Evolutionary conservation across 2,888 invertebrate species (phyloP), one percentile per base, ranked within the genome.

Genomic region (Zelleria hepariella): DNA sequence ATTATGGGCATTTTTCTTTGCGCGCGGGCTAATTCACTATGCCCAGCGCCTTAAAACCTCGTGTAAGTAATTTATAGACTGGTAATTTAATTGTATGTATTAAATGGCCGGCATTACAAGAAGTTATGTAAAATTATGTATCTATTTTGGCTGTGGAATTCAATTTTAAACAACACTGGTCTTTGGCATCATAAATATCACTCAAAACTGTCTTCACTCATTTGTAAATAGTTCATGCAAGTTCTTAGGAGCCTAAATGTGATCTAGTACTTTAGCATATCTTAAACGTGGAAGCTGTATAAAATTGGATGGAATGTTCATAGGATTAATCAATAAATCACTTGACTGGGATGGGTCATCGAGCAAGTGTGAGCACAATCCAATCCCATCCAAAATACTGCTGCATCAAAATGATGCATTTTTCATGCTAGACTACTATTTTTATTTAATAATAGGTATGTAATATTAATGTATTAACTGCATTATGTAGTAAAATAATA

Each of bases 241-340:
- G 58, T 60, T 66, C 66, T 66, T 66, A 69, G 71, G 72, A 71
- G 70, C 72, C 73, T 74, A 73, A 65, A 68, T 74, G 75, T 77
- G 77, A 76, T 78, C 70, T 75, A 77, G 72, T 73, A 72, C 68
- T 70, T 68, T 77, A 77, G 76, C 74, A 75, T 78, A 78, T 77
- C 75, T 66, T 69, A 70, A 62, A 68, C 73, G 67, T 68, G 63
- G 64, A 65, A 64, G 64, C 67, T 64, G 66, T 70, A 66, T 66
- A 67, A 67, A 66, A 66, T 62, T 69, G 73, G 73, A 76, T 77
- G 77, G 70, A 75, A 62, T 77, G 76, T 68, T 75, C 74, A 77
- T 77, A 72, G 2, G 15, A 18, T 20, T 53, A 25, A n/a, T 7
- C 18, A 7, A 2, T 68, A 76, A 74, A 77, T 77, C 72, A 49